Conservation (phyloP, 2,888 invertebrate species). For the Sialis fuliginosa region DNA sequence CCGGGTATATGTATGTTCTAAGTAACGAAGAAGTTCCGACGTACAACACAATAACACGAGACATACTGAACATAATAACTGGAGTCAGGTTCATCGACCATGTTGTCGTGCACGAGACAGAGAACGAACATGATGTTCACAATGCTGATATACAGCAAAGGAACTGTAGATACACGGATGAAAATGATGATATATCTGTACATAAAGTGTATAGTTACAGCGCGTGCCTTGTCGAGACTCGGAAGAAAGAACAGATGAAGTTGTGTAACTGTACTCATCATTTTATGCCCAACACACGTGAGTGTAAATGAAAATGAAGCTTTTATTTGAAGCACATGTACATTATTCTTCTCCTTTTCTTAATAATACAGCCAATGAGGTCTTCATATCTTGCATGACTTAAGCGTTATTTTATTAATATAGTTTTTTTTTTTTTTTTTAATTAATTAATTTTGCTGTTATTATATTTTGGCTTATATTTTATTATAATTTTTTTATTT, state of each 20-base stretch:
- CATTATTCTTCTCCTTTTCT: too few species aligned
- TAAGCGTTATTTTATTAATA: too few species aligned
- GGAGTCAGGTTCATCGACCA: constrained; percentile 30
- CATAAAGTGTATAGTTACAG: constrained; percentile 54
- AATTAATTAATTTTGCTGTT: too few species aligned
- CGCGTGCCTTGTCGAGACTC: constrained; percentile 52
- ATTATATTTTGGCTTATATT: not conserved
- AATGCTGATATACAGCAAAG: constrained; percentile 43
- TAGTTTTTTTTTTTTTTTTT: too few species aligned
- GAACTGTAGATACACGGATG: constrained; percentile 50
- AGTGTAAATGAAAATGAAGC: constrained; percentile 2
- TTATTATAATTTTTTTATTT: too few species aligned
- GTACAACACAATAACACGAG: constrained; percentile 42
- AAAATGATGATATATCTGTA: constrained; percentile 36
- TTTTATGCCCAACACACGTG: constrained; percentile 39
- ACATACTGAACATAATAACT: constrained; percentile 36
- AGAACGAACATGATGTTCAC: constrained; percentile 44
- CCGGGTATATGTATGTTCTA: constrained; percentile 28
- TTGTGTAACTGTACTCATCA: constrained; percentile 52
- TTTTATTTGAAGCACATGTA: not conserved
- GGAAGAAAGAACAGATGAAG: constrained; percentile 41
- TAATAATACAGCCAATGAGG: too few species aligned
- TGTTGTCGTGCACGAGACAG: constrained; percentile 33
- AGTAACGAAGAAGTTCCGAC: constrained; percentile 52
- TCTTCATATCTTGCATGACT: too few species aligned